These are phyloP conservation scores for Otis tarda DNA, from an alignment of 2,113 vertebrate genomes.

Conservation along the genomic window DNA sequence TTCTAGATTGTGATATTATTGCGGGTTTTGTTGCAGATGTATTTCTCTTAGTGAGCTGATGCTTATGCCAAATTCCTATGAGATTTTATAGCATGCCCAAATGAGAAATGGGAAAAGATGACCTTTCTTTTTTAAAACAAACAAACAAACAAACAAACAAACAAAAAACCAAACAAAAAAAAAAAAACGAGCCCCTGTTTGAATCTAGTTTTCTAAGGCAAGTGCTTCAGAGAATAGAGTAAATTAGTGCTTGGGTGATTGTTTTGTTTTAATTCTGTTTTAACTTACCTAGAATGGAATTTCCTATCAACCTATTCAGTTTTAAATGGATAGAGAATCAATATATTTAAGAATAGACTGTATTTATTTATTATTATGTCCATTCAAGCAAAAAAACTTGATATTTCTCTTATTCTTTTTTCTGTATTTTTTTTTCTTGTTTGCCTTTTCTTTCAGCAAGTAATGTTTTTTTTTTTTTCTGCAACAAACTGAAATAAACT, in stretches of 20 bases:
- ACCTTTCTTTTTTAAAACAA: background rate
- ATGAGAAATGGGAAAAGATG: background rate
- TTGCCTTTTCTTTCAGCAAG: background rate
- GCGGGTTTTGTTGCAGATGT: background rate
- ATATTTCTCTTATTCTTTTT: background rate
- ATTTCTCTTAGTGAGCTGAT: background rate
- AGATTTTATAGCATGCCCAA: background rate
- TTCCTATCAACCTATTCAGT: background rate
- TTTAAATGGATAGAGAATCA: background rate
- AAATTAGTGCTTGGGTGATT: background rate
- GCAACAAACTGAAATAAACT: background rate
- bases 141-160: no score
- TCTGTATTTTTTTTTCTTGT: background rate
- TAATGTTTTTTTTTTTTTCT: background rate
- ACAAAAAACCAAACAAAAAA: no score
- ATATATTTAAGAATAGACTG: background rate
- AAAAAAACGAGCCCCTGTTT: background rate
- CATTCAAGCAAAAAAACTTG: background rate
- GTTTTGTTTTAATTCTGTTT: constrained; percentile 2
- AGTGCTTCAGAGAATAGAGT: background rate
- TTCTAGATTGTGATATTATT: background rate
- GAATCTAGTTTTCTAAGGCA: background rate
- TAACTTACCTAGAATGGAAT: background rate
- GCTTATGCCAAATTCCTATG: background rate
- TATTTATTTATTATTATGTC: constrained; percentile 9